Evolutionary conservation across 2,888 invertebrate species (phyloP).

Genomic region (Drosophila bunnanda): DNA sequence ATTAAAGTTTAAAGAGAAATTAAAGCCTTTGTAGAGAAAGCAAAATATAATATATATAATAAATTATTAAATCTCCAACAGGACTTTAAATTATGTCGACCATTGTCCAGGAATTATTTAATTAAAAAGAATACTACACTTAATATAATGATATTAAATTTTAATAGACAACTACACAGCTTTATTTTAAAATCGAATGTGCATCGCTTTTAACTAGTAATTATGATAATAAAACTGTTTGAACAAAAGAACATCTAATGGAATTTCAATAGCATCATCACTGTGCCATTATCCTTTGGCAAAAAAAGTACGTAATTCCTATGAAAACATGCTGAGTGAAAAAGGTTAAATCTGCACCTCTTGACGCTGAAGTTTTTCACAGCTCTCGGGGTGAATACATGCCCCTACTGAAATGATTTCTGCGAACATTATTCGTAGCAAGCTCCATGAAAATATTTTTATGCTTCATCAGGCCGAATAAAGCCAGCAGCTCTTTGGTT

Average conservation of each 20-base stretch:
- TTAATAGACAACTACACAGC: background rate
- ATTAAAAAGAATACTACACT: background rate
- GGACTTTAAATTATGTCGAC: background rate
- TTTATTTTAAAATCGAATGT: background rate
- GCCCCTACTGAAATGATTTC: slow-evolving; percentile 3
- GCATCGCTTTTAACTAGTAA: background rate
- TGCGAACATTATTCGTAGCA: slow-evolving; percentile 21
- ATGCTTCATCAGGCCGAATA: slow-evolving; percentile 51
- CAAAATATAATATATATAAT: too few relatives aligned
- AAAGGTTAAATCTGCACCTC: background rate
- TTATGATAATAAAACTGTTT: slow-evolving; percentile 1
- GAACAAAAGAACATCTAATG: background rate
- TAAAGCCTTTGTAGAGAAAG: background rate
- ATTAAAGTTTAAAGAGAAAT: slow-evolving; percentile 1
- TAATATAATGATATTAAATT: background rate
- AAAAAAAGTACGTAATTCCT: background rate
- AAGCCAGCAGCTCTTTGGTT: slow-evolving; percentile 33
- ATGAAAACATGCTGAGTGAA: background rate
- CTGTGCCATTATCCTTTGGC: background rate
- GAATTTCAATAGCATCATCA: background rate
- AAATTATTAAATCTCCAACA: background rate
- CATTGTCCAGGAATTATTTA: background rate
- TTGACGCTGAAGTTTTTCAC: slow-evolving; percentile 4
- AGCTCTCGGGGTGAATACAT: slow-evolving; percentile 15
- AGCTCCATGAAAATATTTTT: slow-evolving; percentile 31